Evolutionary conservation across 2,113 vertebrate species (phyloP).

Genomic region (Apaloderma vittatum): DNA sequence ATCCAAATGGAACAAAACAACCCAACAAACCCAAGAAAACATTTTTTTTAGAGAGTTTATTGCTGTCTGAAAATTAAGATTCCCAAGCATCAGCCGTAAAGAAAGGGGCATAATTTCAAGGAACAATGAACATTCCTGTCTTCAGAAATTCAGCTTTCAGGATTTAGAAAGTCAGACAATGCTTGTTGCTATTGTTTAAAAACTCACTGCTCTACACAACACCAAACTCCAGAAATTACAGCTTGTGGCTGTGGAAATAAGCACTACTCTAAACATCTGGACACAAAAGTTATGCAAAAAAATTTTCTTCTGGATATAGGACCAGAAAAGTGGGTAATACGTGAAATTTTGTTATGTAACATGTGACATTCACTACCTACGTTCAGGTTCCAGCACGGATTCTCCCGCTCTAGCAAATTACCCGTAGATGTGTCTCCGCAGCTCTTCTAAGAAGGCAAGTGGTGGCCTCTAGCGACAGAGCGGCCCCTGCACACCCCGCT

Average conservation of each 20-base stretch:
- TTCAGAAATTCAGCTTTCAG: neutral
- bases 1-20: no score
- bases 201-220: neutral
- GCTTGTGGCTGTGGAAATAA: neutral
- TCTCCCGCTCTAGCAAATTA: no score
- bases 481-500: no score
- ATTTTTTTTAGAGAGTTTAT: neutral
- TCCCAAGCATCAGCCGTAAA: neutral
- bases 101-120: neutral
- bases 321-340: neutral
- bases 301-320: neutral
- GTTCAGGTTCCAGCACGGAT: neutral
- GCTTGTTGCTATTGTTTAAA: neutral
- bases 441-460: no score
- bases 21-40: neutral
- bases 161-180: neutral
- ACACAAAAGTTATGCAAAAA: neutral
- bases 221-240: neutral
- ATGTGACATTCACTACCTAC: accelerated
- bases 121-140: neutral
- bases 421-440: no score
- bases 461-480: no score
- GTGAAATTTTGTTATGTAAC: neutral
- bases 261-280: neutral
- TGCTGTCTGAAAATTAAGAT: neutral